phyloP scores from a whole-genome alignment of 1,140 invertebrate species.

The Spodoptera frugiperda region DNA sequence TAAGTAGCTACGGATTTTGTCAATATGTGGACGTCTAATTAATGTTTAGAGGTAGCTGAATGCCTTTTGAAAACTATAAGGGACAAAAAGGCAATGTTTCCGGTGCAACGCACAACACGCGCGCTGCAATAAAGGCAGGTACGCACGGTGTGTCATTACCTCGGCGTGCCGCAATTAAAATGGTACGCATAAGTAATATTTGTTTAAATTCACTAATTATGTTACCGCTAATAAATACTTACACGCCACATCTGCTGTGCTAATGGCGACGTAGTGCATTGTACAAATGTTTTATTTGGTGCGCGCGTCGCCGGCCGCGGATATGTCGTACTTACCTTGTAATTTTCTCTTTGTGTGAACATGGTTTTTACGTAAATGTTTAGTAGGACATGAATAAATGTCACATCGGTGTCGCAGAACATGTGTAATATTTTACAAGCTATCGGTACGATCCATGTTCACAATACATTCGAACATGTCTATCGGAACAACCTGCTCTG shows the following conservation, averaged over 20 bases:
- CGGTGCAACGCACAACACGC: conserved; percentile 42
- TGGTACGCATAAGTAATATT: conserved; percentile 80
- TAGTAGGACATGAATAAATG: conserved; percentile 34
- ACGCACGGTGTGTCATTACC: conserved; percentile 65
- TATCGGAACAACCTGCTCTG: neutral
- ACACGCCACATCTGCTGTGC: conserved; percentile 78
- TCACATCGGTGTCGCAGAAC: conserved; percentile 15
- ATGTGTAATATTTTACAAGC: conserved; percentile 3
- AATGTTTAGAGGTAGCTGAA: conserved; percentile 27
- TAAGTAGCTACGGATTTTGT: conserved; percentile 46
- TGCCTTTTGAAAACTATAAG: conserved; percentile 15
- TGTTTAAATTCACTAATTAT: conserved; percentile 84
- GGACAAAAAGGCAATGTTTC: conserved; percentile 51
- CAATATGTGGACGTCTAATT: conserved; percentile 36
- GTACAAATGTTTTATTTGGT: conserved; percentile 75
- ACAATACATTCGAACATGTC: neutral
- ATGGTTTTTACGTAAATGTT: conserved; percentile 57
- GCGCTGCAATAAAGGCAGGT: conserved; percentile 39
- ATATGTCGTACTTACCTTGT: conserved; percentile 62
- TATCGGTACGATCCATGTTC: conserved; percentile 1
- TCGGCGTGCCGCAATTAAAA: conserved; percentile 74
- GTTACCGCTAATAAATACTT: conserved; percentile 80
- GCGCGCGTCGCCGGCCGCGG: conserved; percentile 56
- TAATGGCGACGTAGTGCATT: conserved; percentile 71
- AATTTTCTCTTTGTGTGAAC: conserved; percentile 78